Percentiles rank a stretch among this genome's conserved stretches.
These are phyloP conservation scores for Agonopterix heracliana DNA, from an alignment of 2,888 invertebrate genomes.

Conservation along the genomic window DNA sequence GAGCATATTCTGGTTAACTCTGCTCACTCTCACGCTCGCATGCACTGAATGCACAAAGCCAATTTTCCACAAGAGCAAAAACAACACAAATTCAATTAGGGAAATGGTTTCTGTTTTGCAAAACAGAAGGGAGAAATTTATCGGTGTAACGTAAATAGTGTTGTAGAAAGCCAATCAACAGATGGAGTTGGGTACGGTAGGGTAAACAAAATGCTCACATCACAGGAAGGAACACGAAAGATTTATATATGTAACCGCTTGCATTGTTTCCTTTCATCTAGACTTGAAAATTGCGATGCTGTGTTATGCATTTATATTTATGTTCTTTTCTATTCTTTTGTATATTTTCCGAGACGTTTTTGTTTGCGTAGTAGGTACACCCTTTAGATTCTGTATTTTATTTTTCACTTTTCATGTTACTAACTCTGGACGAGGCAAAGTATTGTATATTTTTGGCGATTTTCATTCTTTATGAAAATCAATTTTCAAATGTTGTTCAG, in stretches of 20 bases:
- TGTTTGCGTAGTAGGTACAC: too few relatives aligned
- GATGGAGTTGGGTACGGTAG: conserved; percentile 33
- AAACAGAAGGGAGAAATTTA: conserved; percentile 55
- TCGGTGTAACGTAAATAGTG: conserved; percentile 48
- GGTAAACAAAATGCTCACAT: conserved; percentile 25
- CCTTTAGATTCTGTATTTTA: too few relatives aligned
- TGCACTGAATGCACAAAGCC: conserved; percentile 54
- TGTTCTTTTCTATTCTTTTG: background rate
- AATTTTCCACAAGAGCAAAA: conserved; percentile 66
- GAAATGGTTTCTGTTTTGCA: conserved; percentile 56
- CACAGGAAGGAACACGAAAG: conserved; percentile 11
- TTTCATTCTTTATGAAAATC: too few relatives aligned
- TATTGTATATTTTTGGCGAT: too few relatives aligned
- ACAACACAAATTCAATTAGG: conserved; percentile 72
- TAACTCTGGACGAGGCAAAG: too few relatives aligned
- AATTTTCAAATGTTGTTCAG: too few relatives aligned
- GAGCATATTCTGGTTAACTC: conserved; percentile 40
- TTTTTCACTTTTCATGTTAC: too few relatives aligned
- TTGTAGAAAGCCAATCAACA: conserved; percentile 48
- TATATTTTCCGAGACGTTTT: too few relatives aligned
- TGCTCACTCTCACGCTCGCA: conserved; percentile 59
- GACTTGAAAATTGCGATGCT: background rate
- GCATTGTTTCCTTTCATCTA: conserved; percentile 2
- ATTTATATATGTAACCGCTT: conserved; percentile 2
- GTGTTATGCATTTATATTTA: background rate